Conservation (phyloP, 2,113 vertebrate species). For the Gambusia holbrooki region DNA sequence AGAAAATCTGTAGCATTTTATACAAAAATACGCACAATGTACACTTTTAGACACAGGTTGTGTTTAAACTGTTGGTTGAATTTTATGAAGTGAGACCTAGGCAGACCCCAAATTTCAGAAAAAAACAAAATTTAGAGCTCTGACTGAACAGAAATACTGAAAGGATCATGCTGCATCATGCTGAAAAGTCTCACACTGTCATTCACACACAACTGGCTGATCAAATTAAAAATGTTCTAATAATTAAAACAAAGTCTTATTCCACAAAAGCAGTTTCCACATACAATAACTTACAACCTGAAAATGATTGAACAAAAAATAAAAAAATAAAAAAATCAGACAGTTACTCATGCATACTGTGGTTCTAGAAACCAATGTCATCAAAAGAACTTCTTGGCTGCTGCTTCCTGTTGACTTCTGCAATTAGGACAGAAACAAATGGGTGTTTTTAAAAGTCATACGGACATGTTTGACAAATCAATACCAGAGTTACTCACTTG, state of each 20-base stretch:
- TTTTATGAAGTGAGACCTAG: conserved; percentile 34
- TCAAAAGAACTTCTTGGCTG: conserved; percentile 99
- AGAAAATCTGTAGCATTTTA: conserved; percentile 40
- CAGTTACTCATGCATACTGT: conserved; percentile 77
- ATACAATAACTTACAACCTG: conserved; percentile 81
- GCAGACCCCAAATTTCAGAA: conserved; percentile 32
- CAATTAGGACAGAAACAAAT: conserved; percentile 22
- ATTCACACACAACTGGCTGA: conserved; percentile 63
- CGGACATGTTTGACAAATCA: neutral
- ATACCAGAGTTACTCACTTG: conserved; percentile 80
- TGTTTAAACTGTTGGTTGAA: conserved; percentile 12
- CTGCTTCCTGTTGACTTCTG: conserved; percentile 98
- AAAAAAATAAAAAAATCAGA: conserved; percentile 75
- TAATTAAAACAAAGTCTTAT: conserved; percentile 64
- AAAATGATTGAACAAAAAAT: conserved; percentile 43
- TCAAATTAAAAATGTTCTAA: conserved; percentile 75
- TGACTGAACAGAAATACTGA: conserved; percentile 67
- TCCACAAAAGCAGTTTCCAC: conserved; percentile 61
- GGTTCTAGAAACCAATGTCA: conserved; percentile 54
- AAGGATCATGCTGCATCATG: conserved; percentile 68
- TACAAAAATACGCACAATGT: conserved; percentile 64
- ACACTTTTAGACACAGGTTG: conserved; percentile 71
- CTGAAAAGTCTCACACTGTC: conserved; percentile 36
- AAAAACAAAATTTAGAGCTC: conserved; percentile 45
- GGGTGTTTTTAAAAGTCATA: neutral